These are phyloP conservation scores for Cerastoderma edule DNA, from an alignment of 2,888 invertebrate genomes.

Conservation along the genomic window DNA sequence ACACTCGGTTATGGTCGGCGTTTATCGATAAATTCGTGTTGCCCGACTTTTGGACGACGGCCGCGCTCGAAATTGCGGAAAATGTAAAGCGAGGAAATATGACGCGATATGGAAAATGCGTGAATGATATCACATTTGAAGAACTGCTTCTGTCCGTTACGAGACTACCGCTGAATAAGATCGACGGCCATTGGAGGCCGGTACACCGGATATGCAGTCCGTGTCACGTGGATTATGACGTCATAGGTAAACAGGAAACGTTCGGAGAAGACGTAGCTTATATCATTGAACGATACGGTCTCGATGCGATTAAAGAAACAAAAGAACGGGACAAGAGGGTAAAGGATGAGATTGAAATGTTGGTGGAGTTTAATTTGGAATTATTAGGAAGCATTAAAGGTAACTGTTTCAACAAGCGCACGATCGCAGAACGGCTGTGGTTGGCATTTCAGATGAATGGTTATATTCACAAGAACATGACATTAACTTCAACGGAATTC, in stretches of 20 bases:
- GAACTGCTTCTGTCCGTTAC: constrained; percentile 59
- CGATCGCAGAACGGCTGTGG: constrained; percentile 48
- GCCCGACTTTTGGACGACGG: constrained; percentile 58
- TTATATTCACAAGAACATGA: constrained; percentile 38
- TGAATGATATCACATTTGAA: constrained; percentile 51
- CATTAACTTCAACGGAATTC: too few species aligned
- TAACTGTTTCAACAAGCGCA: constrained; percentile 43
- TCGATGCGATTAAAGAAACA: constrained; percentile 20
- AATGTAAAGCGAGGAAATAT: constrained; percentile 21
- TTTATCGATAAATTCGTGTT: constrained; percentile 63
- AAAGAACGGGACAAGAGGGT: constrained; percentile 15
- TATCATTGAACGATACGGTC: constrained; percentile 38
- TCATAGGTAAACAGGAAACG: constrained; percentile 57
- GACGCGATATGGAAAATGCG: constrained; percentile 24
- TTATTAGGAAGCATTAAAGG: constrained; percentile 8
- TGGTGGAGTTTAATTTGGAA: constrained; percentile 52
- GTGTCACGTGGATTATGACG: constrained; percentile 49
- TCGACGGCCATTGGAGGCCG: constrained; percentile 60
- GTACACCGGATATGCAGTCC: constrained; percentile 53
- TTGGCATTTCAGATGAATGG: constrained; percentile 57
- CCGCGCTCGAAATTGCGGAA: constrained; percentile 32
- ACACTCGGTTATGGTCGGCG: constrained; percentile 59
- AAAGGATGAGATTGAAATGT: constrained; percentile 41
- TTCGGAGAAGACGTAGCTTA: constrained; percentile 35
- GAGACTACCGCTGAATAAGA: too few species aligned